A percentile compares a stretch with the other conserved stretches of the same genome.
These are phyloP conservation scores for Cloeon dipterum DNA, from an alignment of 2,888 invertebrate genomes.

Conservation along the genomic window DNA sequence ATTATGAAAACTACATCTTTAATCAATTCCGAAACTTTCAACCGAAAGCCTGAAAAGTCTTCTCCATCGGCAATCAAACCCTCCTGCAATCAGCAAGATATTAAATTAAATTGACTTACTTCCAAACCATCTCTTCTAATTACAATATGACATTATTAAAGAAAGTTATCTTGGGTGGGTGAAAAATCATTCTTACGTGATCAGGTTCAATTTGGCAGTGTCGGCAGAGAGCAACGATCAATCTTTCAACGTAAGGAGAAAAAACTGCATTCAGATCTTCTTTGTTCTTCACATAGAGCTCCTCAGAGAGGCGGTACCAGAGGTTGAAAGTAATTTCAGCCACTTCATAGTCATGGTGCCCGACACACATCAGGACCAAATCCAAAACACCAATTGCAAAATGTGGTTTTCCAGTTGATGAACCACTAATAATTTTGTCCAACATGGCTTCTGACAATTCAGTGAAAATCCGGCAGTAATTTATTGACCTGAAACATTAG, in stretches of 20 bases:
- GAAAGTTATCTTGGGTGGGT: not conserved
- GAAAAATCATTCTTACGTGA: slow-evolving; percentile 32
- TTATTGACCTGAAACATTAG: slow-evolving; percentile 47
- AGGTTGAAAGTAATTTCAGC: slow-evolving; percentile 81
- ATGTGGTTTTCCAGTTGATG: slow-evolving; percentile 36
- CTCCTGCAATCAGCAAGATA: slow-evolving; percentile 21
- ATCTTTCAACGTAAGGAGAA: slow-evolving; percentile 70
- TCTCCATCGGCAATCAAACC: slow-evolving; percentile 63
- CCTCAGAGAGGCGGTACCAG: slow-evolving; percentile 91
- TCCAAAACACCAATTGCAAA: slow-evolving; percentile 70
- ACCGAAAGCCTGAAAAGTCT: slow-evolving; percentile 65
- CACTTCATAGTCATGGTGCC: slow-evolving; percentile 91
- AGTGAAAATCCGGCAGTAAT: slow-evolving; percentile 87
- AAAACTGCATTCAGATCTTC: slow-evolving; percentile 61
- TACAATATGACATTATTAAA: not conserved
- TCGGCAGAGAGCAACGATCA: slow-evolving; percentile 70
- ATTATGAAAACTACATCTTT: slow-evolving; percentile 94
- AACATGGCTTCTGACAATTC: slow-evolving; percentile 82
- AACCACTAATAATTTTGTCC: slow-evolving; percentile 47
- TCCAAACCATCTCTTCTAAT: not conserved
- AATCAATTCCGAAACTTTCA: slow-evolving; percentile 74
- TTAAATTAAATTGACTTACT: not conserved
- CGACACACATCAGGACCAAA: slow-evolving; percentile 72
- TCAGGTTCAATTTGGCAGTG: slow-evolving; percentile 96
- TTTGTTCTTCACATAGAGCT: slow-evolving; percentile 69